phyloP scores from a whole-genome alignment of 37 sponge, comb jelly and placozoan species.

The Aphrocallistes beatrix region DNA sequence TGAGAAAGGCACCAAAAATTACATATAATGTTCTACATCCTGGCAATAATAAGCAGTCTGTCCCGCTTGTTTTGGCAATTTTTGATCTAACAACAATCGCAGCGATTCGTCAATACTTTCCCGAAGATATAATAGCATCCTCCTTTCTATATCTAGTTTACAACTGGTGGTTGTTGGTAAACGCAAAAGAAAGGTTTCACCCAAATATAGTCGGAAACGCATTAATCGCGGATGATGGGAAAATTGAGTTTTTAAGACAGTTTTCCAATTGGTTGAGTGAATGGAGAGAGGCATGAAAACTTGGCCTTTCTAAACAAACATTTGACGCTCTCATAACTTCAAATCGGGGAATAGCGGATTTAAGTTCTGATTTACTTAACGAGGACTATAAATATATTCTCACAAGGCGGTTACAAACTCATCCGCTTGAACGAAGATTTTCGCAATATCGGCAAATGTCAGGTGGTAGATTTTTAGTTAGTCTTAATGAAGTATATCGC shows the following conservation, averaged over 20 bases:
- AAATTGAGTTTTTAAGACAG: not conserved
- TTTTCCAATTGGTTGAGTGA: not conserved
- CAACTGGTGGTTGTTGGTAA: not conserved
- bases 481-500: not conserved
- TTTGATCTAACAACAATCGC: not conserved
- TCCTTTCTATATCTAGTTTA: not conserved
- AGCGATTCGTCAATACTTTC: not conserved
- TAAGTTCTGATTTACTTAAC: not conserved
- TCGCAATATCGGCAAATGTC: not conserved
- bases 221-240: not conserved
- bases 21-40: not conserved
- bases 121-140: not conserved
- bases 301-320: not conserved
- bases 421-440: not conserved
- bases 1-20: not conserved
- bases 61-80: not conserved
- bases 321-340: not conserved
- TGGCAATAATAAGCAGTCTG: not conserved
- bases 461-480: not conserved
- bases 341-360: not conserved
- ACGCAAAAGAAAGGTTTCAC: not conserved
- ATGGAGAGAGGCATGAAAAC: not conserved
- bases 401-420: not conserved
- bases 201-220: not conserved
- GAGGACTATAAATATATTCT: not conserved